Percentiles rank a stretch among this genome's conserved stretches.
Conservation (phyloP, 2,888 invertebrate species). For the Cylloceria caligata region DNA sequence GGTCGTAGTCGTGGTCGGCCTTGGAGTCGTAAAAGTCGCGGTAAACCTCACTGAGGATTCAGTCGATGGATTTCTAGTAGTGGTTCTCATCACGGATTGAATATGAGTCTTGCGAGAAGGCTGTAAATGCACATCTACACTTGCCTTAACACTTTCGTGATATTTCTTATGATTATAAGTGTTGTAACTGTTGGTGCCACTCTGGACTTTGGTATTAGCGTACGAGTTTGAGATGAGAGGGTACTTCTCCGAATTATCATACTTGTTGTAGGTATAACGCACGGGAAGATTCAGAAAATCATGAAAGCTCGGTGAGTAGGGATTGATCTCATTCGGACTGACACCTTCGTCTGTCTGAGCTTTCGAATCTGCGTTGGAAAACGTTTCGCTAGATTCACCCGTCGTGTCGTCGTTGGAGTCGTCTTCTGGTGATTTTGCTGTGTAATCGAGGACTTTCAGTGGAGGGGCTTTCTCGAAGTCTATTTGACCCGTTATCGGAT, state of each 20-base stretch:
- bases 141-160: conserved; percentile 63
- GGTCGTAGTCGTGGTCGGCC: conserved; percentile 63
- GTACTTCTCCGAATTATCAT: conserved; percentile 85
- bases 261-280: conserved; percentile 89
- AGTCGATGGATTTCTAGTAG: conserved; percentile 65
- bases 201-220: conserved; percentile 90
- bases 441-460: conserved; percentile 79
- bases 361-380: conserved; percentile 18
- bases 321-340: conserved; percentile 88
- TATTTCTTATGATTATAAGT: conserved; percentile 80
- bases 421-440: conserved; percentile 70
- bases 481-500: conserved; percentile 88
- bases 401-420: conserved; percentile 70
- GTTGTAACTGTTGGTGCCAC: conserved; percentile 83
- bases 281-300: conserved; percentile 89
- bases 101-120: conserved; percentile 63
- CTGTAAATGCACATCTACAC: conserved; percentile 62
- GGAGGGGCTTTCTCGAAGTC: conserved; percentile 86
- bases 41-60: conserved; percentile 53
- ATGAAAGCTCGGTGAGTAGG: conserved; percentile 88
- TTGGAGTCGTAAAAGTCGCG: conserved; percentile 70
- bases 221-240: conserved; percentile 90
- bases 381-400: conserved; percentile 78
- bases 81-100: conserved; percentile 62
- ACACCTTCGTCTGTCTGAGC: conserved; percentile 77